Evolutionary conservation across 2,113 vertebrate genomes (phyloP).

Genomic region (Ammodytes marinus): DNA sequence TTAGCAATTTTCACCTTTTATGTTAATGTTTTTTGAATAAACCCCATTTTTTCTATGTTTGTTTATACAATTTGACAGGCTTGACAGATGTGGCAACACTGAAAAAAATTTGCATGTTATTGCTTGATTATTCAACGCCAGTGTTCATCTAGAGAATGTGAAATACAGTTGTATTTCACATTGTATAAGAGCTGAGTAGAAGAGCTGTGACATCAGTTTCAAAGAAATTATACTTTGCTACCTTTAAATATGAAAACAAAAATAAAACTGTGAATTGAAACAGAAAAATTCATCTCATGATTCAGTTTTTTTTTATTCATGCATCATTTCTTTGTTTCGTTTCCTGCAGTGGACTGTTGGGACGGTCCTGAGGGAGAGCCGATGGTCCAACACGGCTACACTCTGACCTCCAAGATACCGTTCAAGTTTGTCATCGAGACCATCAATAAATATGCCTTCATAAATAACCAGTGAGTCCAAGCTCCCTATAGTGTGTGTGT

Average conservation of each 20-base stretch:
- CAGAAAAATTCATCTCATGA: background rate
- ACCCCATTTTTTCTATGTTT: background rate
- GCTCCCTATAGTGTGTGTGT: background rate
- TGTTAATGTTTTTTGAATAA: background rate
- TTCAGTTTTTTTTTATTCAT: constrained; percentile 20
- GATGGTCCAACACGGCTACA: constrained; percentile 97
- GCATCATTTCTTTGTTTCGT: constrained; percentile 15
- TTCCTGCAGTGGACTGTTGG: constrained; percentile 94
- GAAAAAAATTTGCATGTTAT: background rate
- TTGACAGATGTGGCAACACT: background rate
- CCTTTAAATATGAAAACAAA: constrained; percentile 5
- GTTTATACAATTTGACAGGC: background rate
- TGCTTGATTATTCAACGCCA: background rate
- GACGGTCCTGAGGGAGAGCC: constrained; percentile 97
- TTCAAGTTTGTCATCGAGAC: constrained; percentile 96
- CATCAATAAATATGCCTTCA: constrained; percentile 95
- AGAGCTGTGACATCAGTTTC: background rate
- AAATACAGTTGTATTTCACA: too few relatives aligned
- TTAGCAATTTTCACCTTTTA: background rate
- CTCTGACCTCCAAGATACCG: constrained; percentile 96
- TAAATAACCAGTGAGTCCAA: constrained; percentile 93
- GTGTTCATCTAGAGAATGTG: background rate
- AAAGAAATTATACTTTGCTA: background rate
- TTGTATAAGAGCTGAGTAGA: background rate
- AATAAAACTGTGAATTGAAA: background rate